phyloP scores from a whole-genome alignment of 2,113 vertebrate genomes.

The Microtus pennsylvanicus region DNA sequence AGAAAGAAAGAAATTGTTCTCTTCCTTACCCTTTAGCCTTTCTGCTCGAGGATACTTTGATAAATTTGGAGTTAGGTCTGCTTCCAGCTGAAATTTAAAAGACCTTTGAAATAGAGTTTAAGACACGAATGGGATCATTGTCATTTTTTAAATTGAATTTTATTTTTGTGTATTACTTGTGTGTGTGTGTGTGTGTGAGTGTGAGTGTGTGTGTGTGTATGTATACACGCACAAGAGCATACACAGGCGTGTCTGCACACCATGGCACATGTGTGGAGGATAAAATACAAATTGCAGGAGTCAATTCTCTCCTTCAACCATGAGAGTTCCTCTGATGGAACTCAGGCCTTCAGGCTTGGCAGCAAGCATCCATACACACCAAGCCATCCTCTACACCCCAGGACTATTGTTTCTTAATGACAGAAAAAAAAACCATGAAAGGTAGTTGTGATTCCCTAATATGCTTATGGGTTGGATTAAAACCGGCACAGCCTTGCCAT shows the following conservation, averaged over 20 bases:
- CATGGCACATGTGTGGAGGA: not conserved
- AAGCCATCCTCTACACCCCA: not conserved
- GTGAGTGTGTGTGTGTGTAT: too few species aligned
- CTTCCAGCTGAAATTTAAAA: not conserved
- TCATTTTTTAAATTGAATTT: not conserved
- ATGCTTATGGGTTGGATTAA: not conserved
- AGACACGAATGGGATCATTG: not conserved
- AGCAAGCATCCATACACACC: not conserved
- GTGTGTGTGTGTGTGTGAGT: too few species aligned
- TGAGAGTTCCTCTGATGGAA: not conserved
- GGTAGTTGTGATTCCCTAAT: not conserved
- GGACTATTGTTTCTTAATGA: not conserved
- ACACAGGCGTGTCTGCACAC: not conserved
- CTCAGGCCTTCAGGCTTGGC: not conserved
- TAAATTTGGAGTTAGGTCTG: not conserved
- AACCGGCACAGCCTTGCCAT: not conserved
- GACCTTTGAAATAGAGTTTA: not conserved
- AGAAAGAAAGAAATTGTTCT: not conserved
- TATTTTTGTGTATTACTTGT: not conserved
- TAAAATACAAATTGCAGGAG: not conserved
- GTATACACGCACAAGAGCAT: fast-evolving
- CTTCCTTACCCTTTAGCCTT: not conserved
- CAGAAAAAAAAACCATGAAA: not conserved
- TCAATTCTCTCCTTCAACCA: not conserved
- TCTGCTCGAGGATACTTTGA: not conserved